Base-by-base conservation (phyloP, 1,140 invertebrate species). In the Archivesica marissinica region DNA sequence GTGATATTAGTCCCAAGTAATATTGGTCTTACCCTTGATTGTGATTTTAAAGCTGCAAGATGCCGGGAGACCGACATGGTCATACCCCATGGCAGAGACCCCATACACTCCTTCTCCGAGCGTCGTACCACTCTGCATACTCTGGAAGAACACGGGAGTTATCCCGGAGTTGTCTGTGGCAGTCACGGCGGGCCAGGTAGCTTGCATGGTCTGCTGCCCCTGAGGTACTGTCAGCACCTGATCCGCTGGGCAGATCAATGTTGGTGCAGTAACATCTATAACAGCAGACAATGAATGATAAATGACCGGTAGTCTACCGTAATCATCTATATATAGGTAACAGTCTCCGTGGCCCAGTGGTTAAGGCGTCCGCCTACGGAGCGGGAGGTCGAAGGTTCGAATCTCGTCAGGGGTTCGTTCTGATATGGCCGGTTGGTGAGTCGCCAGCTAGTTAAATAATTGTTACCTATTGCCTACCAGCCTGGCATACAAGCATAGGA, bases 1-100 rank as follows among this genome's bases (percentile, higher is more conserved):
- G n/a, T n/a, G n/a, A n/a, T n/a, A n/a, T n/a, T n/a, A n/a, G n/a
- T n/a, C n/a, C n/a, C n/a, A n/a, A n/a, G 2, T 28, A 1, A 56
- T 50, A 50, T 50, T 54, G 3, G n/a, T 23, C 78, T 41, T 39
- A 91, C 90, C 89, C 88, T 28, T 87, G 15, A 90, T 88, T 13
- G 70, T 86, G 38, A 91, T 82, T 6, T 54, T 84, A 47, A 90
- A 91, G 20, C 30, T 84, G 70, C 90, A 91, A 13, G 78, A 56
- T 15, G 80, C 28, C 0, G 85, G 72, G 13, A 87, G 76, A 15
- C 87, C 82, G 30, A 50, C 20, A 7, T 54, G 9, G 70, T 91
- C 89, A 30, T 72, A 84, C 35, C 88, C 90, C 47, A 86, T 52
- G 15, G 87, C 87, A 70, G 80, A 89, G 23, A 91, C 89, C 1